Base-by-base conservation (phyloP, 2,888 invertebrate genomes). In the Rhingia campestris region DNA sequence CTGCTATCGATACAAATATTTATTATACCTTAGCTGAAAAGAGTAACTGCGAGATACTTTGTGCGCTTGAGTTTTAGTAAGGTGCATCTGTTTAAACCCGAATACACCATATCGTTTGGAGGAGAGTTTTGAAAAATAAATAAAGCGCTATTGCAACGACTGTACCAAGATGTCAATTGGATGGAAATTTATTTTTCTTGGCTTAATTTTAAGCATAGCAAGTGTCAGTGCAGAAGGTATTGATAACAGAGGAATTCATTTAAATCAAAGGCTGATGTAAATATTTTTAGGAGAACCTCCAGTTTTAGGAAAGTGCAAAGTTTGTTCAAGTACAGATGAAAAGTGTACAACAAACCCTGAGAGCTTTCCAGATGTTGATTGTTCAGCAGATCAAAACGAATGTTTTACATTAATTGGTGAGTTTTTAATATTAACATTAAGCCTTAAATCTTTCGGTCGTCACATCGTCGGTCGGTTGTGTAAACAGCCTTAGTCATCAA, bases 341-440 rank as follows among this genome's bases (percentile, higher is more conserved):
- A 63, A 67, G 0, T 81, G 81, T 35, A 10, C 41, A 4, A 47
- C 4, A 3, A 22, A 64, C 0, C 58, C 72, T 3, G 4, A 0
- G 6, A n/a, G 33, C 5, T 2, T 61, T 0, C 6, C 0, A 10
- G 0, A 7, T 4, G 9, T 4, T 2, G 2, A 6, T 0, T 81
- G 81, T 45, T 0, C 12, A 0, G 6, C 5, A 0, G 4, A 12
- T 1, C 12, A n/a, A 6, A 3, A 9, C 0, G 4, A 37, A 0
- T 82, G 82, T 37, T 82, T 41, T 14, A 64, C 53, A 30, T 63
- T 33, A 22, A 10, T 79, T 58, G 82, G 82, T 82, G 74, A 82
- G 82, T 69, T 2, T 53, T 10, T 41, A 12, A 37, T 12, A 14
- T 2, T 45, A 43, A 14, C 22, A 30, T 49, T 2, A 6, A 47